A percentile compares a stretch with the other conserved stretches of the same genome.
These are phyloP conservation scores for Pituophis catenifer DNA, from an alignment of 2,113 vertebrate genomes.

Conservation along the genomic window DNA sequence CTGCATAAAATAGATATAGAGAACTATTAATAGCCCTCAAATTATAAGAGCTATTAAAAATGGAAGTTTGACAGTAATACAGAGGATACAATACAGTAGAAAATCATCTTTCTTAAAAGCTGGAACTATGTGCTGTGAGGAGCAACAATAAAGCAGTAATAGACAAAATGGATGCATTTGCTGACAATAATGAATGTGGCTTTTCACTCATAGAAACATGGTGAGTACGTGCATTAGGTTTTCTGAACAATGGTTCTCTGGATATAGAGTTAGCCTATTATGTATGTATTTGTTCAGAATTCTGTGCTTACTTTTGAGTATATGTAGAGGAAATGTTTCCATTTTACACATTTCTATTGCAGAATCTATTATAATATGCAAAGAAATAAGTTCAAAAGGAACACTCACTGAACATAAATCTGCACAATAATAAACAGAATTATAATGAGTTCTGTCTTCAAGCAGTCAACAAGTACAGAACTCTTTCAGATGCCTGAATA, in stretches of 20 bases:
- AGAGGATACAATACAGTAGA: not conserved
- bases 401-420: not conserved
- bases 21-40: not conserved
- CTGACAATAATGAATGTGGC: not conserved
- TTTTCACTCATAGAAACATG: not conserved
- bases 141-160: not conserved
- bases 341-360: not conserved
- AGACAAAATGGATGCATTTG: not conserved
- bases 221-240: not conserved
- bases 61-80: not conserved
- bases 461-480: not conserved
- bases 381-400: not conserved
- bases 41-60: not conserved
- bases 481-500: not conserved
- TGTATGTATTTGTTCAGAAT: not conserved
- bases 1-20: not conserved
- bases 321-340: not conserved
- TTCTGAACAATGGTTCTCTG: not conserved
- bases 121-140: not conserved
- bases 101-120: not conserved
- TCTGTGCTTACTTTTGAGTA: not conserved
- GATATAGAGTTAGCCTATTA: not conserved
- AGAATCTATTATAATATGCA: not conserved
- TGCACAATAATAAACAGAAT: not conserved
- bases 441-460: not conserved